Evolutionary conservation across 2,888 invertebrate species (phyloP).

Genomic region (Troides oblongomaculatus): DNA sequence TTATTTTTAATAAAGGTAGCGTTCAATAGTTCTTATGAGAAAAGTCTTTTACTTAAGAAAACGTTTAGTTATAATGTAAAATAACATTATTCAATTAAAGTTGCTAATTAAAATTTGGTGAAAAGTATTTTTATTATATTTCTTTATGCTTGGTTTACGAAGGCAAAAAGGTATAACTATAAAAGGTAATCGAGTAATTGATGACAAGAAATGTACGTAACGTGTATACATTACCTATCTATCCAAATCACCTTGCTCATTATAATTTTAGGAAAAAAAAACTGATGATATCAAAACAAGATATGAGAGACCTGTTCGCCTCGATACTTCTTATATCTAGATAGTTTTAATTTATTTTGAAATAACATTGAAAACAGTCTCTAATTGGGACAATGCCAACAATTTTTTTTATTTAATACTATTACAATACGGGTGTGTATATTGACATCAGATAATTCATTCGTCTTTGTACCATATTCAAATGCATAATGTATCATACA

Average conservation of each 20-base stretch:
- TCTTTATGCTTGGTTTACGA: too few species aligned
- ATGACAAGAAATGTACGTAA: too few species aligned
- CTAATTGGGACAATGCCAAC: neutral
- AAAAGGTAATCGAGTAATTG: too few species aligned
- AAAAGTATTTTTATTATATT: too few species aligned
- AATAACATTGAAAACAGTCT: neutral
- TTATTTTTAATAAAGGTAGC: too few species aligned
- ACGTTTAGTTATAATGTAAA: neutral
- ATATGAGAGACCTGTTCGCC: neutral
- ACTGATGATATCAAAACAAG: neutral
- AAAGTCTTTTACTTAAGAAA: neutral
- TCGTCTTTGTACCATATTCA: neutral
- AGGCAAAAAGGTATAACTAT: too few species aligned
- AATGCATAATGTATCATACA: neutral
- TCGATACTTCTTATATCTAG: neutral
- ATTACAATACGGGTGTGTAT: neutral
- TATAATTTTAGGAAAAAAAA: neutral
- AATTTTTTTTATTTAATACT: neutral
- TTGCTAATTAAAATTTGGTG: too few species aligned
- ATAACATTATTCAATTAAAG: neutral
- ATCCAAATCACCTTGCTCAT: too few species aligned
- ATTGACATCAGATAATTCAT: neutral
- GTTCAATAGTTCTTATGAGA: too few species aligned
- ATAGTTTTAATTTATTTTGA: conserved; percentile 5
- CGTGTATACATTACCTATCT: too few species aligned